Conservation (phyloP, 2,113 vertebrate species). For the Macquaria australasica region DNA sequence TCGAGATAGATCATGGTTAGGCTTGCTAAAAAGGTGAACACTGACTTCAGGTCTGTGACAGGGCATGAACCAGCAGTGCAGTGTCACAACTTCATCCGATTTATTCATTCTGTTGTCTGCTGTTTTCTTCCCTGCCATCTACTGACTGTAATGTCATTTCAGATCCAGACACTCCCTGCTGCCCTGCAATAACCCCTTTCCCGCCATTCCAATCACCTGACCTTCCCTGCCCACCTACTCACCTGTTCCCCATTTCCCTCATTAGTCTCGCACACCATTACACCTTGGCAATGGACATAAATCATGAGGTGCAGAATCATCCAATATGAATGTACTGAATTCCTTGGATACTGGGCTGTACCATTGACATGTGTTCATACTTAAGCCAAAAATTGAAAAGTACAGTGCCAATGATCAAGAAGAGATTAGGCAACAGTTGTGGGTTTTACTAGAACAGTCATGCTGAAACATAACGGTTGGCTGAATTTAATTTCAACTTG, state of each 20-base stretch:
- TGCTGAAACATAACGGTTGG: constrained; percentile 4
- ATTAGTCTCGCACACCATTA: not conserved
- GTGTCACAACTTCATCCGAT: too few species aligned
- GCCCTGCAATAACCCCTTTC: too few species aligned
- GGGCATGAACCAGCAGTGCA: too few species aligned
- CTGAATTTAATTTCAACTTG: not conserved
- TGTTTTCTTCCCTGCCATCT: too few species aligned
- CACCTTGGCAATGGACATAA: not conserved
- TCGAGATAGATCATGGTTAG: not conserved
- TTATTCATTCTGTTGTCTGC: too few species aligned
- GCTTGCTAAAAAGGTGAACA: not conserved
- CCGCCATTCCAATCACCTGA: too few species aligned
- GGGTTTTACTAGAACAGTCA: not conserved
- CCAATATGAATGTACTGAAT: not conserved
- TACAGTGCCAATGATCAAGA: not conserved
- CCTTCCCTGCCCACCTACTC: too few species aligned
- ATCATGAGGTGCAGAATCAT: not conserved
- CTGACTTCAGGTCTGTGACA: not conserved
- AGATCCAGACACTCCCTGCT: too few species aligned
- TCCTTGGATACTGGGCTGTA: too few species aligned
- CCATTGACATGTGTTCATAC: not conserved
- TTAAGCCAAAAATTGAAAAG: not conserved
- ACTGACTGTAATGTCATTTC: too few species aligned
- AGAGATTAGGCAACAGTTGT: not conserved
- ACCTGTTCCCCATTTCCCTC: too few species aligned